These are phyloP conservation scores for Neoitamus cyanurus DNA, from an alignment of 2,888 invertebrate species.

Conservation along the genomic window DNA sequence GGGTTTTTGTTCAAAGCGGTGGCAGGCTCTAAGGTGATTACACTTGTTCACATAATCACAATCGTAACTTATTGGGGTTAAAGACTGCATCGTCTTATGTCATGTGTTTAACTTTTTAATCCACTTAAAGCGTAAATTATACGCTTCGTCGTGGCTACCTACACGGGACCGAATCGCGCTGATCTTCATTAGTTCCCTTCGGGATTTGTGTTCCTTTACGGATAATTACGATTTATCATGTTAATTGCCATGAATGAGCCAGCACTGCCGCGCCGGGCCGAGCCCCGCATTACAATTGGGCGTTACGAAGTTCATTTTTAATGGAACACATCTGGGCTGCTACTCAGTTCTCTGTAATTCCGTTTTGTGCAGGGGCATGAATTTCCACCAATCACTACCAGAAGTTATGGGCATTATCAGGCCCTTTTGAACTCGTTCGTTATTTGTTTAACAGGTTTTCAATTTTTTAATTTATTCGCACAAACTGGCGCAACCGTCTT, in stretches of 20 bases:
- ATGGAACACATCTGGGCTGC: slow-evolving; percentile 27
- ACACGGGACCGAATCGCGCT: neutral
- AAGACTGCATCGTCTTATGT: neutral
- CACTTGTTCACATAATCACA: slow-evolving; percentile 24
- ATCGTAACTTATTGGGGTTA: neutral
- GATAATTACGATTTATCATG: slow-evolving; percentile 44
- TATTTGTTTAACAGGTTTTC: neutral
- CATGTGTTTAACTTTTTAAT: slow-evolving; percentile 34
- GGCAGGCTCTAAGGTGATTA: neutral
- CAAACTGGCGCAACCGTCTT: no score
- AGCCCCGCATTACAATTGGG: neutral
- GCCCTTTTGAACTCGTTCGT: neutral
- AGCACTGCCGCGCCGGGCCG: slow-evolving; percentile 53
- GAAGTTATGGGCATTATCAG: neutral
- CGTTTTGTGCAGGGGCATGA: neutral
- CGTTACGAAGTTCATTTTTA: slow-evolving; percentile 40
- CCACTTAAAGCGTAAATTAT: slow-evolving; percentile 39
- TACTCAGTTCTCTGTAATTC: neutral
- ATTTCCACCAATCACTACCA: neutral
- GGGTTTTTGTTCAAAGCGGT: neutral
- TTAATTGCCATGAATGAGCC: slow-evolving; percentile 41
- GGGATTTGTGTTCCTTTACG: slow-evolving; percentile 24
- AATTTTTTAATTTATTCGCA: neutral
- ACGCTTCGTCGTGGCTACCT: neutral
- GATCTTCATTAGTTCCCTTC: slow-evolving; percentile 31